Conservation (phyloP, 2,797 vertebrate species). For the Pangasius sanitwongsei region DNA sequence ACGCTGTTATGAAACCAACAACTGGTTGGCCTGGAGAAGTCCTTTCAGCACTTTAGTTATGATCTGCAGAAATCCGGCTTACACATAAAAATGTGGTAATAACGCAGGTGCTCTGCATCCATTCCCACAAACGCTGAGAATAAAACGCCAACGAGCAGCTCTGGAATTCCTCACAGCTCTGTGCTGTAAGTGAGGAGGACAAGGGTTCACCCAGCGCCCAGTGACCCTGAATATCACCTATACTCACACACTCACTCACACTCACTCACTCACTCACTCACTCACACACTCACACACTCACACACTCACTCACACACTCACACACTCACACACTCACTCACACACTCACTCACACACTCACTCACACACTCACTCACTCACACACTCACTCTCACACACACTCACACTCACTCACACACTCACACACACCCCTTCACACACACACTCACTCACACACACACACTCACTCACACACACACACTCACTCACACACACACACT, state of each 20-base stretch:
- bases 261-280: not conserved
- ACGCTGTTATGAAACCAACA: not conserved
- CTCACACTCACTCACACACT: too few species aligned
- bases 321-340: too few species aligned
- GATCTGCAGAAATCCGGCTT: slow-evolving; percentile 32
- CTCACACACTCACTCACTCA: too few species aligned
- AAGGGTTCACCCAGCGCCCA: slow-evolving; percentile 27
- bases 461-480: too few species aligned
- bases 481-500: too few species aligned
- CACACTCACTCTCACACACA: too few species aligned
- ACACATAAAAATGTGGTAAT: slow-evolving; percentile 40
- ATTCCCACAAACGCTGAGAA: slow-evolving; percentile 42
- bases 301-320: too few species aligned
- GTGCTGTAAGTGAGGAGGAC: slow-evolving; percentile 48
- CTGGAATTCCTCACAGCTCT: slow-evolving; percentile 47
- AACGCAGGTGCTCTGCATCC: slow-evolving; percentile 41
- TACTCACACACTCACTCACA: slow-evolving; percentile 7
- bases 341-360: too few species aligned
- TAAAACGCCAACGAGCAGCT: slow-evolving; percentile 13
- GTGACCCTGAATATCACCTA: slow-evolving; percentile 29
- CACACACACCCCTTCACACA: too few species aligned
- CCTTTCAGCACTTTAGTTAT: slow-evolving; percentile 38
- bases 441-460: too few species aligned
- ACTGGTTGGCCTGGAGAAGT: slow-evolving; percentile 34
- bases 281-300: too few species aligned